These are phyloP conservation scores for Catharus ustulatus DNA, from an alignment of 2,797 vertebrate genomes.

Conservation along the genomic window DNA sequence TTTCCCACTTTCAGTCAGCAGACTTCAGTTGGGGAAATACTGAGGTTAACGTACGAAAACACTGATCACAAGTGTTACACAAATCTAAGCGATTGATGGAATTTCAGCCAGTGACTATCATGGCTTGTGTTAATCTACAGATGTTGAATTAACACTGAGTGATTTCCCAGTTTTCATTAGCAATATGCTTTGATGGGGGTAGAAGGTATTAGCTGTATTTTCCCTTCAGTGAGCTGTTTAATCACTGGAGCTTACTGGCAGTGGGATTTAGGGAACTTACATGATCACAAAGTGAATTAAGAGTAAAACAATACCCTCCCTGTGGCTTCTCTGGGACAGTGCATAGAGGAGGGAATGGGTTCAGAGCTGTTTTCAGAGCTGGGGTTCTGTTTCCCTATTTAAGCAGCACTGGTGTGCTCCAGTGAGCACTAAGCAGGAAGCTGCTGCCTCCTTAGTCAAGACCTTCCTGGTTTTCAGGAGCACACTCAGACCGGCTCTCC, in stretches of 20 bases:
- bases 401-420: neutral
- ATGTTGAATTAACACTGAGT: neutral
- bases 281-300: constrained; percentile 19
- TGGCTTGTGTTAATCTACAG: constrained; percentile 22
- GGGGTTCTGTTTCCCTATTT: neutral
- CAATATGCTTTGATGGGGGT: neutral
- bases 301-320: neutral
- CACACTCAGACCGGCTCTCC: neutral
- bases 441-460: neutral
- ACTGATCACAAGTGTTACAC: neutral
- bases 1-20: neutral
- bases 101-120: neutral
- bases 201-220: constrained; percentile 14
- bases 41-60: fast-evolving
- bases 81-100: constrained; percentile 11
- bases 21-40: neutral
- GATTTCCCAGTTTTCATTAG: constrained; percentile 52
- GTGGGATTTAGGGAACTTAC: constrained; percentile 8
- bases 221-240: constrained; percentile 51
- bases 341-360: neutral
- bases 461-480: neutral
- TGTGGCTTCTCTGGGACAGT: neutral
- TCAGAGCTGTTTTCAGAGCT: neutral
- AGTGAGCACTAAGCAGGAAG: neutral
- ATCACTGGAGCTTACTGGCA: constrained; percentile 36